Evolutionary conservation across 2,888 invertebrate genomes (phyloP).

Genomic region (Drosophila parthenogenetica): DNA sequence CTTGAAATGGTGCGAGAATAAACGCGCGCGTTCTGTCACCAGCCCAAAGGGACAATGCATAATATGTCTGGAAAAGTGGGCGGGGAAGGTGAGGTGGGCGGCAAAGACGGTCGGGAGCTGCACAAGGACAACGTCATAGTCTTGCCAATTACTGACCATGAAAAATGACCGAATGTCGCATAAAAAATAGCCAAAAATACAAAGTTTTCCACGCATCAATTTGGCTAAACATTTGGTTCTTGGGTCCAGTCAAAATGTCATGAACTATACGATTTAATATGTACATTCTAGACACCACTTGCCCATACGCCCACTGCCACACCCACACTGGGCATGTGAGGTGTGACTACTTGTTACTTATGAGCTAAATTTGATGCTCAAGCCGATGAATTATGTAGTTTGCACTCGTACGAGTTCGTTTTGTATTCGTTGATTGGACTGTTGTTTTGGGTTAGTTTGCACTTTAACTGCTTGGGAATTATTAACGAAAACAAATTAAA

Average conservation of each 20-base stretch:
- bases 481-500: not conserved
- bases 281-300: not conserved
- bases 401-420: not conserved
- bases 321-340: not conserved
- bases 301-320: not conserved
- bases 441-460: not conserved
- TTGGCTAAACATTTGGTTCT: constrained; percentile 50
- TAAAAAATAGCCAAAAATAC: constrained; percentile 49
- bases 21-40: constrained; percentile 57
- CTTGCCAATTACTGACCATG: constrained; percentile 64
- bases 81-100: not conserved
- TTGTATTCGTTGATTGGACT: not conserved
- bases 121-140: constrained; percentile 30
- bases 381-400: constrained; percentile 27
- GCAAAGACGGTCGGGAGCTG: not conserved
- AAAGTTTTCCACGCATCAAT: constrained; percentile 57
- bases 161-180: constrained; percentile 58
- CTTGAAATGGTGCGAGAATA: constrained; percentile 31
- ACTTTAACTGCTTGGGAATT: constrained; percentile 3
- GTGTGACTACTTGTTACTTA: constrained; percentile 26
- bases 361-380: constrained; percentile 22
- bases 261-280: constrained; percentile 6
- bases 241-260: constrained; percentile 13
- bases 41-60: constrained; percentile 64
- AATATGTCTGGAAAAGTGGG: constrained; percentile 3